Base-by-base conservation (phyloP, 2,888 invertebrate species). In the Netelia fuscicornis region DNA sequence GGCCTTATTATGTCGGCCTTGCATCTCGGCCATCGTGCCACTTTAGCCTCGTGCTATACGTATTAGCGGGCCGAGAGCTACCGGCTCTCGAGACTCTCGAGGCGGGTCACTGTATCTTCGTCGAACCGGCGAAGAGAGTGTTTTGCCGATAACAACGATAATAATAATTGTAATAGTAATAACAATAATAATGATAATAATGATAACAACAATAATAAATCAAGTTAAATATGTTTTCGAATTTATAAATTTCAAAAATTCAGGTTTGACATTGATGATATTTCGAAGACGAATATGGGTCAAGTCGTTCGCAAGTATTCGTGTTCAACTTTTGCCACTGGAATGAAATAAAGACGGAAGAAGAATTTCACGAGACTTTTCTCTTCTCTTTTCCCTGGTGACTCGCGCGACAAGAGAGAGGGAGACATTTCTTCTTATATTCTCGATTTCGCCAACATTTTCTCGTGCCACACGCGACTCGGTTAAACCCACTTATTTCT, bases 21-120 rank as follows among this genome's bases (percentile, higher is more conserved):
- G 91, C 91, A 92, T 91, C 92, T 89, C 92, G 91, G 90, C 90
- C 91, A 89, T 87, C 87, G 93, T 92, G 89, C 92, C 87, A 92
- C 91, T 92, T 92, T 87, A 86, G 82, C 68, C 67, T 72, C 77
- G 71, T 60, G 62, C 42, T 76, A 17, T 80, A 56, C 62, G 67
- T 67, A 54, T 68, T 56, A 72, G 20, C 37, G n/a, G 65, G 5
- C 60, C 65, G 76, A 76, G 71, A 81, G 42, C 70, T 68, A 76
- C 44, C 67, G n/a, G 56, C 25, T 1, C 62, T 52, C 64, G 62
- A 62, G 30, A 17, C 37, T 48, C 65, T 60, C 37, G 13, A 65
- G 42, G 48, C 79, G 64, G 71, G 71, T 71, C 71, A 77, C 64
- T 71, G 71, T 71, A 80, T 80, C 64, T 58, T 80, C 37, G 56